Evolutionary conservation across 2,113 vertebrate species (phyloP), one percentile per base, ranked within the genome.

Genomic region (Micromys minutus): DNA sequence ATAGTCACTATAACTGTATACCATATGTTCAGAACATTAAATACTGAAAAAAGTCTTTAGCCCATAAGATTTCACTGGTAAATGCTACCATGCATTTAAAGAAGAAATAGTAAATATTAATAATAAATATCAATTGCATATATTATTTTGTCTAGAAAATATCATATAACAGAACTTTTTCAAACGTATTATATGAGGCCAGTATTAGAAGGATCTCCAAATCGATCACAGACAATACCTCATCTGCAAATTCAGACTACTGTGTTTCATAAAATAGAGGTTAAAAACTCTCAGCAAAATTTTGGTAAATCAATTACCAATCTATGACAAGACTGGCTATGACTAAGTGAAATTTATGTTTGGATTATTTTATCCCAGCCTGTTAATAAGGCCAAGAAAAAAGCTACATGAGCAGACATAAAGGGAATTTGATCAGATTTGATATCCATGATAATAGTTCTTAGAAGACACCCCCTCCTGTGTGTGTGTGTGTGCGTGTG

Each of bases 61-160:
- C 21, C 26, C 67, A 63, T 22, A 92, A 19, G 83, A 74, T 59
- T 77, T 94, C 34, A 90, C 61, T 92, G 31, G 15, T 83, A 47
- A 95, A 42, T 83, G 79, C 57, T 65, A 91, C 13, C 19, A 80
- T 75, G 4, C 16, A 42, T 63, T 93, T 83, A 63, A 94, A 90
- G 59, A 72, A 95, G 79, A 76, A 92, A 52, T 90, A 95, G 59
- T 45, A 90, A 67, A 86, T 86, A 85, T 85, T 65, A 67, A 21
- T 67, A 67, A 87, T 31, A 93, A 42, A 86, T 39, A 89, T 69
- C 36, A 93, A n/a, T 87, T 72, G 31, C 63, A 81, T 34, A 57
- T 1, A 89, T 29, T 65, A 65, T 76, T 29, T 93, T 11, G 79
- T 92, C 52, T 36, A 91, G 16, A 88, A 94, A 89, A 93, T 11